Evolutionary conservation across 2,797 vertebrate genomes (phyloP), one percentile per base, ranked within the genome.

Genomic region (Falco biarmicus): DNA sequence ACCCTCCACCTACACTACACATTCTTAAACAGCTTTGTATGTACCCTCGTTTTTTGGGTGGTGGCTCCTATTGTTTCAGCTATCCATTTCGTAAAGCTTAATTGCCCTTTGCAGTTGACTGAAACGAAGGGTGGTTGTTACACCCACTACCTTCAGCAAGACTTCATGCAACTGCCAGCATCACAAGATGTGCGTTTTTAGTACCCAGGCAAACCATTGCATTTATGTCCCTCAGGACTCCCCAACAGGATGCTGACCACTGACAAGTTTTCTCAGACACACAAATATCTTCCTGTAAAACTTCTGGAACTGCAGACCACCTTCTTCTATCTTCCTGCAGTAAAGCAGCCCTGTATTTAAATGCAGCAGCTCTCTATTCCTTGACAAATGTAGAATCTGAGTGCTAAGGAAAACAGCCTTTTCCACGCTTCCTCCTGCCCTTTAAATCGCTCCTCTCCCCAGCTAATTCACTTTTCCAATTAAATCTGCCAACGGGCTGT

Each of bases 1-100:
- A 68, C 78, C 31, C 39, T 85, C 93, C 88, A 89, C 93, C 93
- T 91, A 95, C 95, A 93, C 84, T 31, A 29, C 5, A 48, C 20
- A 18, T 93, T 75, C 65, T 83, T 94, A 16, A 84, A 93, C 57
- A 90, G 84, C 77, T 91, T 90, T 82, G 45, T n/a, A 57, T 3
- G 1, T 68, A 74, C 53, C 57, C 81, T 83, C 13, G 15, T 31
- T 90, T 88, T 82, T 79, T 84, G 90, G 84, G 81, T 83, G 68
- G 71, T 78, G 68, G 22, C 75, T 92, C 56, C 68, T 71, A 87
- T 95, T 94, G 92, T 97, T 94, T 95, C 56, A 56, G 81, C 81
- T 91, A n/a, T 96, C 81, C 90, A 1, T 77, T 87, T 88, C 68
- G 39, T 89, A 51, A 95, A 92, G 64, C 75, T 80, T 95, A 94